Evolutionary conservation across 2,797 vertebrate species (phyloP).

Genomic region (Neomorphus geoffroyi): DNA sequence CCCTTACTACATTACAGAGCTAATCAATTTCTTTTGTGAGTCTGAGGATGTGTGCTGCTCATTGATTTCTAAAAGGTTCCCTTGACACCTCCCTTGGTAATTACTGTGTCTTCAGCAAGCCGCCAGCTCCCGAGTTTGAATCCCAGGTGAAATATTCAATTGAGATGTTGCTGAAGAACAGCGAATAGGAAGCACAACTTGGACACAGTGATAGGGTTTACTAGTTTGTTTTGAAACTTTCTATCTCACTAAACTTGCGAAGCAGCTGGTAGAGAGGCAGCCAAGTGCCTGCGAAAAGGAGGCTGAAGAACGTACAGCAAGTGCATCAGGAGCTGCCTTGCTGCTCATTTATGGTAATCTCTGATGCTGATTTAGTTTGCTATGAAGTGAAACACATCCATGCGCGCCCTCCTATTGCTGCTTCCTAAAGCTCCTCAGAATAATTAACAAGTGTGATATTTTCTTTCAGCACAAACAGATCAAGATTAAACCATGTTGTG

Average conservation of each 20-base stretch:
- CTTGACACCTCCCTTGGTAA: conserved; percentile 62
- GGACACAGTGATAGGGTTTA: conserved; percentile 39
- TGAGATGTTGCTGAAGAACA: conserved; percentile 48
- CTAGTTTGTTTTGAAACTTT: conserved; percentile 61
- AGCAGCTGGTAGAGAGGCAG: conserved; percentile 57
- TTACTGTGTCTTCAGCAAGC: conserved; percentile 48
- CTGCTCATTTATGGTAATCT: conserved; percentile 61
- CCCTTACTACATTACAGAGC: conserved; percentile 21
- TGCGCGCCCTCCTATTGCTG: conserved; percentile 22
- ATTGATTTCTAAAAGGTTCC: conserved; percentile 70
- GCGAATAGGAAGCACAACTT: conserved; percentile 20
- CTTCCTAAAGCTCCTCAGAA: conserved; percentile 61
- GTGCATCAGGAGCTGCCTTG: conserved; percentile 49
- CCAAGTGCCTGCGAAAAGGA: conserved; percentile 43
- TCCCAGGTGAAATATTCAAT: conserved; percentile 65
- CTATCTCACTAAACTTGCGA: conserved; percentile 20
- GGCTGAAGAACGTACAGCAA: conserved; percentile 11
- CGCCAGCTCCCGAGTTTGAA: conserved; percentile 44
- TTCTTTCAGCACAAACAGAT: conserved; percentile 72
- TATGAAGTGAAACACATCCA: conserved; percentile 55
- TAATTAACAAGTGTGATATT: conserved; percentile 76
- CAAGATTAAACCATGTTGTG: conserved; percentile 73
- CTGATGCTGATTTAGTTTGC: conserved; percentile 66
- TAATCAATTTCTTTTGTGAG: conserved; percentile 60
- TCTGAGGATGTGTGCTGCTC: conserved; percentile 44